Evolutionary conservation across 1,140 invertebrate species (phyloP).

Genomic region (Lepidurus arcticus): DNA sequence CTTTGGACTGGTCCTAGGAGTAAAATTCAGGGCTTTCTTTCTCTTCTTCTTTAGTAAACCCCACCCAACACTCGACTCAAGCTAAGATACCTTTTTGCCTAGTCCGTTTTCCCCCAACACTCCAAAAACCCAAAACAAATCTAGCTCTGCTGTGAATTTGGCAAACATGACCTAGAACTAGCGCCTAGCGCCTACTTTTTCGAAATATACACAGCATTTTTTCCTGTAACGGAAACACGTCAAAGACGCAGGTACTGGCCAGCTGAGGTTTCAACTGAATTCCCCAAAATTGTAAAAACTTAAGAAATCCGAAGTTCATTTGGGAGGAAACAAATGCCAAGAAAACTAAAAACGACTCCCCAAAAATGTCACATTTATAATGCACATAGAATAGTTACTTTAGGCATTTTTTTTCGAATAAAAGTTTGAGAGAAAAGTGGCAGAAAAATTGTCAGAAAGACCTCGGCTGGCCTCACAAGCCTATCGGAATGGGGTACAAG

Average conservation of each 20-base stretch:
- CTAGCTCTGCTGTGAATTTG: too few species aligned
- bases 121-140: constrained; percentile 42
- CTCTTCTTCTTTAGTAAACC: background rate
- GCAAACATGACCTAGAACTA: constrained; percentile 46
- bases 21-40: constrained; percentile 44
- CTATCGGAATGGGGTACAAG: constrained; percentile 21
- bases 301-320: too few species aligned
- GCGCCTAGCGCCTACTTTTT: constrained; percentile 47
- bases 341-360: too few species aligned
- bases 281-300: background rate
- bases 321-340: too few species aligned
- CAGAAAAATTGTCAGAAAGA: background rate
- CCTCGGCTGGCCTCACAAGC: constrained; percentile 16
- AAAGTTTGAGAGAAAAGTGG: background rate
- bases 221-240: constrained; percentile 39
- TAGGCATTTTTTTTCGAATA: too few species aligned
- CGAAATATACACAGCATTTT: constrained; percentile 48
- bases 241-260: constrained; percentile 25
- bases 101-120: constrained; percentile 4
- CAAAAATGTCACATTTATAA: too few species aligned
- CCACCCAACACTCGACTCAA: background rate
- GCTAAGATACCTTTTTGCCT: background rate
- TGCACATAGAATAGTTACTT: too few species aligned
- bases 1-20: constrained; percentile 38
- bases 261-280: background rate